Evolutionary conservation across 2,888 invertebrate genomes (phyloP), one percentile per base, ranked within the genome.

Genomic region (Gnatocerus cornutus): DNA sequence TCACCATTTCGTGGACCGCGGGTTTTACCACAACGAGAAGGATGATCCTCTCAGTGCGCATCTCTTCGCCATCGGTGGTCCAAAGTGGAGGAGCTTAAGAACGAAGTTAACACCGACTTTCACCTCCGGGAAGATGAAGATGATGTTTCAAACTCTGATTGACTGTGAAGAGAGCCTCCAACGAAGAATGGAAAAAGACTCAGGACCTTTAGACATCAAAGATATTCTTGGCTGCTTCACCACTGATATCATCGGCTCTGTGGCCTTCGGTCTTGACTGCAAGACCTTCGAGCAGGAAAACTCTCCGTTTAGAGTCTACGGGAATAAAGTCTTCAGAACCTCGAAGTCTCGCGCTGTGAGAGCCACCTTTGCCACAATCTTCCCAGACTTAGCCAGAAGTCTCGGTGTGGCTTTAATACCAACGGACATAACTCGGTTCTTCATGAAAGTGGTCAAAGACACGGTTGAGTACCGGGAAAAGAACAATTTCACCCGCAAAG

Each of bases 221-320:
- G 87, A 89, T 33, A 83, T 88, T 29, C 85, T 87, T 69, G 87
- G 87, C 2, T 87, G 87, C 70, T 89, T 87, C 76, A 87, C 89
- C 0, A 88, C 89, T 84, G 89, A 89, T 75, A 87, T 89, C 1
- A 88, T 90, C 16, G 89, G 88, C 0, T 87, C 86, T 56, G 87
- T 88, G 55, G 89, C 88, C 8, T 90, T 89, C 77, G 89, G 89
- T 30, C 83, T 90, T 1, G 87, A 89, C 69, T 87, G 87, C 72
- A 87, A 89, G 73, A 87, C 87, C 14, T 86, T 89, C 55, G 84
- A 85, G 61, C 84, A 88, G 78, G 82, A 87, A 66, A 86, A 87
- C 68, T 86, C 87, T 3, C 72, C 70, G 9, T 89, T 90, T 79
- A 68, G 76, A 61, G 62, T 71, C 27, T 73, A 79, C 45, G 75